A percentile compares a stretch with the other conserved stretches of the same genome.
Evolutionary conservation across 2,113 vertebrate genomes (phyloP).

Genomic region (Embiotoca jacksoni): DNA sequence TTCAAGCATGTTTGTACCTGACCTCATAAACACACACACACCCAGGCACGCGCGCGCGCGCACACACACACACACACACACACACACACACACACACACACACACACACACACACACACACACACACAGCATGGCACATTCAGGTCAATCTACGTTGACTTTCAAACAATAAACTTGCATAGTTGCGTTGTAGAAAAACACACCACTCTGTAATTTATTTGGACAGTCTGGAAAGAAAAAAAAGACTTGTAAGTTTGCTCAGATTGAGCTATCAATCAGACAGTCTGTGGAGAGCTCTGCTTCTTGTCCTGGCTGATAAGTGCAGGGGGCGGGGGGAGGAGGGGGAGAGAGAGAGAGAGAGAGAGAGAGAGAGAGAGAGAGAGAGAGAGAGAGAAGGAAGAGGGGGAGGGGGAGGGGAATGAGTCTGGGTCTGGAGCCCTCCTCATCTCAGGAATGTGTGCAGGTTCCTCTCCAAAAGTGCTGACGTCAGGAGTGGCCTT

Average conservation of each 20-base stretch:
- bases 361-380: no score
- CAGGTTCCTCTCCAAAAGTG: slow-evolving; percentile 65
- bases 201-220: neutral
- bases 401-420: neutral
- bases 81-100: neutral
- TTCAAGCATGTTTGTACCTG: slow-evolving; percentile 23
- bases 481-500: slow-evolving; percentile 75
- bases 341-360: no score
- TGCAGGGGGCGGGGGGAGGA: slow-evolving; percentile 4
- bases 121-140: neutral
- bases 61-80: no score
- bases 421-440: slow-evolving; percentile 58
- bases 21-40: slow-evolving; percentile 24
- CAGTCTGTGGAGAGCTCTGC: slow-evolving; percentile 49
- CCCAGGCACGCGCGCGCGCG: no score
- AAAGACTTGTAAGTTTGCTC: slow-evolving; percentile 15
- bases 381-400: no score
- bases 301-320: slow-evolving; percentile 55
- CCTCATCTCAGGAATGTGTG: slow-evolving; percentile 73
- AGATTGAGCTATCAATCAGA: slow-evolving; percentile 46
- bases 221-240: neutral
- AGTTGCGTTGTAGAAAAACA: slow-evolving; percentile 11
- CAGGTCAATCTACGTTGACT: neutral
- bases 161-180: neutral
- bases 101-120: neutral